phyloP scores from a whole-genome alignment of 2,113 vertebrate genomes.

The Felis chaus region DNA sequence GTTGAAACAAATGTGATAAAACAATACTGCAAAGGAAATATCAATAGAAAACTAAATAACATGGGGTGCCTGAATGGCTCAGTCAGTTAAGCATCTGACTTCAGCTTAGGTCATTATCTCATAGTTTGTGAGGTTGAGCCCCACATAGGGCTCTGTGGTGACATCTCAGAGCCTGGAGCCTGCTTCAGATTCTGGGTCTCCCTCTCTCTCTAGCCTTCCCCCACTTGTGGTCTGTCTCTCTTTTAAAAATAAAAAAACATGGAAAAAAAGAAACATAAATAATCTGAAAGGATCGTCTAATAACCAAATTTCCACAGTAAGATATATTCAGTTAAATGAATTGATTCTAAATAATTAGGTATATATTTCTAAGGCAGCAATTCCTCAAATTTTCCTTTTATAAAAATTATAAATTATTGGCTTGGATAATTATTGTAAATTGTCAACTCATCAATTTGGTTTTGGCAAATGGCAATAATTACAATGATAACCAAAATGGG shows the following conservation, averaged over 20 bases:
- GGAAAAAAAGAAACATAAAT: background rate
- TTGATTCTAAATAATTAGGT: background rate
- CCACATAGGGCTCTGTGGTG: too few species aligned
- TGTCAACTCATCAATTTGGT: background rate
- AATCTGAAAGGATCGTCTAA: background rate
- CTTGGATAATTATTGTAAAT: background rate
- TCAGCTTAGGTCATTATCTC: too few species aligned
- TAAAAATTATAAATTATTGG: background rate
- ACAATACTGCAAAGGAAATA: background rate
- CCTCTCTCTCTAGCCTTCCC: too few species aligned
- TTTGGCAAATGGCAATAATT: background rate
- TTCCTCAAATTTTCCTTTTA: background rate
- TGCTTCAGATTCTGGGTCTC: too few species aligned
- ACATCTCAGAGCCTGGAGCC: too few species aligned
- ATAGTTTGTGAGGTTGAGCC: too few species aligned
- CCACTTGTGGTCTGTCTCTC: too few species aligned
- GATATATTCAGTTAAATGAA: background rate
- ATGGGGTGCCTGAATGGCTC: too few species aligned
- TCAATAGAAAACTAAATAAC: background rate
- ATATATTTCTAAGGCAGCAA: background rate
- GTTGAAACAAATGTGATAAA: background rate
- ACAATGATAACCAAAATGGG: background rate
- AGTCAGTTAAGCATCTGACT: too few species aligned
- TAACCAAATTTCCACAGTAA: background rate
- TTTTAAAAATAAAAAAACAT: too few species aligned